A percentile compares a stretch with the other conserved stretches of the same genome.
These are phyloP conservation scores for Lineus longissimus DNA, from an alignment of 1,140 invertebrate genomes.

Conservation along the genomic window DNA sequence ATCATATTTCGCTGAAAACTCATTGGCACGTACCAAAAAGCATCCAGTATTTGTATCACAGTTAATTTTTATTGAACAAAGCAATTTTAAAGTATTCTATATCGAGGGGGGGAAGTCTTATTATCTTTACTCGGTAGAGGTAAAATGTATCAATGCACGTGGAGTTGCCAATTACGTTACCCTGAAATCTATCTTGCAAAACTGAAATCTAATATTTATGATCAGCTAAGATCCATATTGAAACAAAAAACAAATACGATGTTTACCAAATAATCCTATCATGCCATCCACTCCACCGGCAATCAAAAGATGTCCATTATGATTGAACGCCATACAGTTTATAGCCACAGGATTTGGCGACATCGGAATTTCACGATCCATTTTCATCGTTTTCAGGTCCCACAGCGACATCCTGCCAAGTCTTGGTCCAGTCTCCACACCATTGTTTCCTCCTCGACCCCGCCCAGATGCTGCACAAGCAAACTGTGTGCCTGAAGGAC, in stretches of 20 bases:
- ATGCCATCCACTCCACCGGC: conserved; percentile 63
- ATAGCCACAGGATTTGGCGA: conserved; percentile 46
- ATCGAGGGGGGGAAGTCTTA: no score
- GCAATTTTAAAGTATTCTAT: no score
- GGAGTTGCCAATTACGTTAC: no score
- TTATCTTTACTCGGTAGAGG: no score
- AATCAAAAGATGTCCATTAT: conserved; percentile 65
- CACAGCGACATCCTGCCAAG: conserved; percentile 59
- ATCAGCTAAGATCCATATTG: not conserved
- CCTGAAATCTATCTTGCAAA: no score
- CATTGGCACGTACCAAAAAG: no score
- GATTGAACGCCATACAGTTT: conserved; percentile 63
- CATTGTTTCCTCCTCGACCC: not conserved
- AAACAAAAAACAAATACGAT: not conserved
- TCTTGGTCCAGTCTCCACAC: conserved; percentile 10
- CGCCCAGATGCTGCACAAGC: conserved; percentile 58
- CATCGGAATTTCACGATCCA: conserved; percentile 52
- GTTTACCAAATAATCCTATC: conserved; percentile 58
- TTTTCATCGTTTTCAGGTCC: conserved; percentile 63
- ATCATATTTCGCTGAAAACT: no score
- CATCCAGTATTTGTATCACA: no score
- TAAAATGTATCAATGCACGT: no score
- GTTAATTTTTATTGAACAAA: no score
- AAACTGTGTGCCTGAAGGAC: conserved; percentile 61
- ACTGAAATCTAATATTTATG: no score